phyloP scores from a whole-genome alignment of 92 coral and sea anemone species.

The Palythoa grandis region DNA sequence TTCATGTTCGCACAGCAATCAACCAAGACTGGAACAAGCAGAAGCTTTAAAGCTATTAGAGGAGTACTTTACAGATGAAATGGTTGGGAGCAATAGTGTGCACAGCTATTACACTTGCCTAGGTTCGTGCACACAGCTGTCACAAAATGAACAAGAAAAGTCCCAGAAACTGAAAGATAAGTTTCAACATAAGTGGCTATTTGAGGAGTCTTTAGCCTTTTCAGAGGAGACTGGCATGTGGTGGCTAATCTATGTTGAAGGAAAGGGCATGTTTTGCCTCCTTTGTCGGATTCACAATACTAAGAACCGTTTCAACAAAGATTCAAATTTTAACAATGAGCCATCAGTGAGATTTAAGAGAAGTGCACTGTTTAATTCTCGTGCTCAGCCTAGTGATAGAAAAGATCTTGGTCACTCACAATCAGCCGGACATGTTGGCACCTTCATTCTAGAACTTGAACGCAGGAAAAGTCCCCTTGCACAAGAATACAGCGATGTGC shows the following conservation, averaged over 20 bases:
- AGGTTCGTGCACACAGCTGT: conserved; percentile 50
- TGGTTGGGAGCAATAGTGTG: conserved; percentile 31
- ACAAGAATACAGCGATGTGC: conserved; percentile 36
- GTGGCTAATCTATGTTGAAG: conserved; percentile 49
- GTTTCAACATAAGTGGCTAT: conserved; percentile 52
- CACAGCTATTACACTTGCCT: conserved; percentile 51
- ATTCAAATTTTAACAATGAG: conserved; percentile 42
- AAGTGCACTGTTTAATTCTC: conserved; percentile 40
- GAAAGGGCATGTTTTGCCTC: conserved; percentile 60
- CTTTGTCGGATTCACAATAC: conserved; percentile 48
- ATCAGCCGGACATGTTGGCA: conserved; percentile 38
- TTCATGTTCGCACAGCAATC: conserved; percentile 20
- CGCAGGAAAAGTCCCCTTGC: conserved; percentile 42
- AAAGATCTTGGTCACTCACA: conserved; percentile 51
- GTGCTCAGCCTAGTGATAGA: conserved; percentile 12
- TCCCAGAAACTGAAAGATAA: conserved; percentile 27
- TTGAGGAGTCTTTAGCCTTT: conserved; percentile 42
- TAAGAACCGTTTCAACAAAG: conserved; percentile 52
- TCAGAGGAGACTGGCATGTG: conserved; percentile 42
- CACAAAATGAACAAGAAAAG: conserved; percentile 31
- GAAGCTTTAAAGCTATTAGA: conserved; percentile 29
- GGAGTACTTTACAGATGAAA: conserved; percentile 48
- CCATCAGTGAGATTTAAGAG: conserved; percentile 52
- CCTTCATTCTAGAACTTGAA: conserved; percentile 45
- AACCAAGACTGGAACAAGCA: conserved; percentile 39